Percentiles rank a stretch among this genome's conserved stretches.
Evolutionary conservation across 1,140 invertebrate genomes (phyloP).

Genomic region (Zaprionus kolodkinae): DNA sequence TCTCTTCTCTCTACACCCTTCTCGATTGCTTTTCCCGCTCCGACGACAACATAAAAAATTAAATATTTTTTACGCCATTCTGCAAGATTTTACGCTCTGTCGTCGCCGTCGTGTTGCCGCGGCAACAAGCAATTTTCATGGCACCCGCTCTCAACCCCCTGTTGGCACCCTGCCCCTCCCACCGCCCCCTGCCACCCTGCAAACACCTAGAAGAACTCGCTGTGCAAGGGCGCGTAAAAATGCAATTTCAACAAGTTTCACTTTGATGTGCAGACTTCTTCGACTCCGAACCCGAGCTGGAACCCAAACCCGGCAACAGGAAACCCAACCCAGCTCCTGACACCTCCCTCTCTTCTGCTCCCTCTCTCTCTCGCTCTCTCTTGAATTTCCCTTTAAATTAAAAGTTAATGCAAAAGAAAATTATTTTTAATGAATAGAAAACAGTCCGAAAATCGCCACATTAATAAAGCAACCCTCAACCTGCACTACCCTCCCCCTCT

Average conservation of each 20-base stretch:
- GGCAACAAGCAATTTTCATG: slow-evolving; percentile 66
- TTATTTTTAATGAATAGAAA: slow-evolving; percentile 82
- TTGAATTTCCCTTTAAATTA: slow-evolving; percentile 66
- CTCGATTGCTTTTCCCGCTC: slow-evolving; percentile 44
- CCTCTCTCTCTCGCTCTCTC: slow-evolving; percentile 16
- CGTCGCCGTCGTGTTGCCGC: slow-evolving; percentile 50
- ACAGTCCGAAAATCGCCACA: slow-evolving; percentile 70
- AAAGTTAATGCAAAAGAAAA: slow-evolving; percentile 81
- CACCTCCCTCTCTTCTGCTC: slow-evolving; percentile 12
- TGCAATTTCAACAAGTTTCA: slow-evolving; percentile 82
- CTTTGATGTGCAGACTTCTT: slow-evolving; percentile 79
- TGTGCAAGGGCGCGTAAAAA: slow-evolving; percentile 80
- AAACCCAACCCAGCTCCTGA: slow-evolving; percentile 7
- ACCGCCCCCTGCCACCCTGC: not conserved
- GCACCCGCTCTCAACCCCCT: not conserved
- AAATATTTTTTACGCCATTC: slow-evolving; percentile 73
- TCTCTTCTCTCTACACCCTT: not conserved
- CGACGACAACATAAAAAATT: slow-evolving; percentile 75
- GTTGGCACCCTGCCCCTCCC: not conserved
- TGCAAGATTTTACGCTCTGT: slow-evolving; percentile 60
- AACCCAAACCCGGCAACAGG: slow-evolving; percentile 12
- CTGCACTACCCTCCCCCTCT: not conserved
- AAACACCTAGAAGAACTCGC: slow-evolving; percentile 38
- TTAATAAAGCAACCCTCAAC: slow-evolving; percentile 52
- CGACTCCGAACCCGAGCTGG: slow-evolving; percentile 32